A percentile compares a stretch with the other conserved stretches of the same genome.
Evolutionary conservation across 2,888 invertebrate species (phyloP).

Genomic region (Ashinkailepas kermadecensis): DNA sequence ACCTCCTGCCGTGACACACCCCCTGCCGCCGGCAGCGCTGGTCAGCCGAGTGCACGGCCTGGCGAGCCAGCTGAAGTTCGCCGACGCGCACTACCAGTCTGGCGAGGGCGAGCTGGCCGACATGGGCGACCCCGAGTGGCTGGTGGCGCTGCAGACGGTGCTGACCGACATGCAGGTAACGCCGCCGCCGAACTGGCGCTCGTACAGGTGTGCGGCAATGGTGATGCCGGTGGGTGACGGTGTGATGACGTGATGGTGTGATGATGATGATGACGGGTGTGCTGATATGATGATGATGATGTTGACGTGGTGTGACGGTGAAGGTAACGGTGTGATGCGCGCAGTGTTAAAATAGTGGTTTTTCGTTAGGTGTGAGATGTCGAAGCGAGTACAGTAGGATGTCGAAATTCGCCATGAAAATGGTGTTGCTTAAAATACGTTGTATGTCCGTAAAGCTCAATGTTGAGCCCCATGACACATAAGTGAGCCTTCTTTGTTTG

Average conservation of each 20-base stretch:
- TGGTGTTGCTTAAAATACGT: too few species aligned
- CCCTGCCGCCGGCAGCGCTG: constrained; percentile 32
- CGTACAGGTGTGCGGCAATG: constrained; percentile 34
- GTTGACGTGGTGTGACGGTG: not conserved
- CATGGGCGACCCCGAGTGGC: constrained; percentile 52
- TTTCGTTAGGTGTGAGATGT: too few species aligned
- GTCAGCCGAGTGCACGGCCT: constrained; percentile 45
- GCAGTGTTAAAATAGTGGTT: too few species aligned
- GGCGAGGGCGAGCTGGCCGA: constrained; percentile 42
- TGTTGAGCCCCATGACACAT: too few species aligned
- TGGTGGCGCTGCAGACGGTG: constrained; percentile 48
- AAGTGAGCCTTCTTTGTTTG: too few species aligned
- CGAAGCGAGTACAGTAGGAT: too few species aligned
- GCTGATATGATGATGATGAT: too few species aligned
- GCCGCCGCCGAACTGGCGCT: constrained; percentile 13
- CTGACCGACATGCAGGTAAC: constrained; percentile 45
- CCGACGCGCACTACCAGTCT: constrained; percentile 54
- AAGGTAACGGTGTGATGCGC: too few species aligned
- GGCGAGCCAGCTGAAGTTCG: constrained; percentile 58
- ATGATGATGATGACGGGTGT: too few species aligned
- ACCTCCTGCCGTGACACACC: not conserved
- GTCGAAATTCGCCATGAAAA: too few species aligned
- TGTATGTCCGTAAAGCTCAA: too few species aligned
- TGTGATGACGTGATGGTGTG: too few species aligned
- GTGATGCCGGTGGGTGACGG: not conserved